Evolutionary conservation across 2,797 vertebrate species (phyloP), one percentile per base, ranked within the genome.

Genomic region (Lutjanus argentimaculatus): DNA sequence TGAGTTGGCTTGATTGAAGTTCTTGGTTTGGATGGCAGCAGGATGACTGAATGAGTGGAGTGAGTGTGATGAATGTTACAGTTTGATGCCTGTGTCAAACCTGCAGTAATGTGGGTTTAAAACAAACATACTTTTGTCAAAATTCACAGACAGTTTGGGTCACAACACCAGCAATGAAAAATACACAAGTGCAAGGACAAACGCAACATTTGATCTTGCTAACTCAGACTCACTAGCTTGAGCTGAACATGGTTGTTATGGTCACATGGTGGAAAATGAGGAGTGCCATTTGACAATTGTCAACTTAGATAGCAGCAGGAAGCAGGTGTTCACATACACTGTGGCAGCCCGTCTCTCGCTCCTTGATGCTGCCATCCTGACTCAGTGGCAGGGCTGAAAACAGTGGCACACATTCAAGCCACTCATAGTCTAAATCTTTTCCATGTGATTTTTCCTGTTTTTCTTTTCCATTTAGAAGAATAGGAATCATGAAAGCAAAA

Each of bases 181-280:
- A 57, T 30, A 2, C 8, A 22, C 14, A 2, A n/a, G 6, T 13
- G 11, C 36, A 57, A 21, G 17, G 40, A 30, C 6, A 21, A 36
- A 62, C 15, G 67, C 17, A 30, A 21, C 17, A 22, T 42, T 17
- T 67, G 15, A 45, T 56, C 16, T 15, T 45, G 45, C 48, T 25
- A 17, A 42, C 7, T 76, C 30, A 21, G 13, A 21, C 22, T 48
- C 16, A 10, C 25, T 25, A 57, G n/a, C 58, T 42, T 48, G n/a
- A 51, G 14, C 14, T 59, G n/a, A 66, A 15, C n/a, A 30, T 7
- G 48, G 55, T 61, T 59, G 57, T 64, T 58, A 43, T 80, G 57
- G 70, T 80, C 65, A 64, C 52, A 64, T 36, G 22, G 12, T 14
- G 1, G 46, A 40, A 22, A 22, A 45, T 10, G 68, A 61, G 61